Base-by-base conservation (phyloP, 2,797 vertebrate genomes). In the Eospalax fontanierii region DNA sequence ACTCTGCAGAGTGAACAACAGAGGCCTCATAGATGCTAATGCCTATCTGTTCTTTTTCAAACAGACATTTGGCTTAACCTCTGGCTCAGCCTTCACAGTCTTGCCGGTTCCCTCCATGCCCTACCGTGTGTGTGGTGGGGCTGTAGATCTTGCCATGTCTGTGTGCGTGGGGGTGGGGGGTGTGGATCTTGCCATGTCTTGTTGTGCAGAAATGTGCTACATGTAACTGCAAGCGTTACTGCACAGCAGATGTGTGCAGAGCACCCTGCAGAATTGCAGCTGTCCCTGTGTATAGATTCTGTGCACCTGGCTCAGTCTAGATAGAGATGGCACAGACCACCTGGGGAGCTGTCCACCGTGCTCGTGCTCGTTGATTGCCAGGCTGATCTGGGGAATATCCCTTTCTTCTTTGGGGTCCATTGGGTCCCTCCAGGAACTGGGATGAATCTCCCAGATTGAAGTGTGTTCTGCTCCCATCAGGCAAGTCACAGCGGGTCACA, bases 211-310 rank as follows among this genome's bases (percentile, higher is more conserved):
- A 90, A 83, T 73, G 24, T 94, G 75, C 79, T 95, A 63, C 74
- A 93, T 96, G 61, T 71, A 95, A 91, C 82, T 95, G 88, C 38
- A 92, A 90, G 68, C 82, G 86, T 93, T 50, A 75, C 57, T 93
- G 26, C 80, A n/a, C 87, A 93, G 78, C 57, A 97, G 86, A 92
- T 86, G 71, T 59, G 59, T 63, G 76, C 59, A 95, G 61, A 73
- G 75, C 57, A 88, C 46, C 83, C 93, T 95, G 65, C 66, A 70
- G 88, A 96, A 75, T 85, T 89, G 57, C 65, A 94, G 61, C 65
- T 95, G 79, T 91, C 94, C 86, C 5, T 71, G 50, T 87, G n/a
- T 40, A 5, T 30, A 16, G 33, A 57, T 15, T 65, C 38, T 84
- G 9, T 94, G 92, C 92, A 87, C 2, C 80, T 73, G 19, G 66